phyloP scores from a whole-genome alignment of 2,113 vertebrate species.

The human (Homo sapiens) region GRCh38 chr3:143791001-143791500 shows the following conservation, averaged over 20 bases:
- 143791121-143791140: not conserved
- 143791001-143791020: not conserved
- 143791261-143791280: not conserved
- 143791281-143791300: not conserved
- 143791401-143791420: not conserved
- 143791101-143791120: not conserved
- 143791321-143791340: not conserved
- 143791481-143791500: not conserved
- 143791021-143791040: not conserved
- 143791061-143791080: not conserved
- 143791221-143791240: not conserved
- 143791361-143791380: not conserved
- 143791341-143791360: not conserved
- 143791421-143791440: not conserved
- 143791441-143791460: not conserved
- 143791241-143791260: not conserved
- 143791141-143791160: not conserved
- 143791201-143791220: not conserved
- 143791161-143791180: not conserved
- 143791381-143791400: not conserved
- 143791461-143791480: not conserved
- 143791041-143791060: not conserved
- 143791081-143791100: not conserved
- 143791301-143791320: not conserved
- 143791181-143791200: not conserved